These are phyloP conservation scores for Luperina nickerlii DNA, from an alignment of 2,888 invertebrate genomes.

Conservation along the genomic window DNA sequence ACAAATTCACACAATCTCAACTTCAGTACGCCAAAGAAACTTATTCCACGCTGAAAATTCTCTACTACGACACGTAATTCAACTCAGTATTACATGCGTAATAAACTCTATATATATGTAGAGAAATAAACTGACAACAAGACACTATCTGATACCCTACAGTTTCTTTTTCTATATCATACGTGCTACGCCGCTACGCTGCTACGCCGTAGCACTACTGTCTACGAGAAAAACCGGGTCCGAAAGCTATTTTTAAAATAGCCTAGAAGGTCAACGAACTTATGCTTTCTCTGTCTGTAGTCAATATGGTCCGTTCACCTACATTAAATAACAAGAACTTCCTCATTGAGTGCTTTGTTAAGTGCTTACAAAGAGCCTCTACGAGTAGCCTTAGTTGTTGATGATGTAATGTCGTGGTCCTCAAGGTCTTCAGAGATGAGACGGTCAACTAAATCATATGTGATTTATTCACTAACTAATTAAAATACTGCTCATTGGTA, in stretches of 20 bases:
- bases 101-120: neutral
- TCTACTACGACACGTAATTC: constrained; percentile 6
- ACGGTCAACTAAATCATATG: neutral
- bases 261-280: neutral
- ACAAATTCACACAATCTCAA: constrained; percentile 27
- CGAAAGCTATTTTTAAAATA: neutral
- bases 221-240: neutral
- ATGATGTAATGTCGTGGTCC: neutral
- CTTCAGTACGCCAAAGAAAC: constrained; percentile 8
- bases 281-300: neutral
- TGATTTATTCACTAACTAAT: neutral
- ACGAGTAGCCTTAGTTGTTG: neutral
- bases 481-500: neutral
- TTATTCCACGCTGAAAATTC: constrained; percentile 25
- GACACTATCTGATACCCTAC: neutral
- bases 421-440: neutral
- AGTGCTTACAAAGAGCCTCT: neutral
- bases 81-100: neutral
- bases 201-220: constrained; percentile 20
- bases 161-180: neutral
- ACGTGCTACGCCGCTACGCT: constrained; percentile 7
- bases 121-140: neutral
- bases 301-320: neutral
- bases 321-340: neutral
- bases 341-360: neutral